phyloP scores from a whole-genome alignment of 2,797 vertebrate genomes.

The Cryptoprocta ferox region DNA sequence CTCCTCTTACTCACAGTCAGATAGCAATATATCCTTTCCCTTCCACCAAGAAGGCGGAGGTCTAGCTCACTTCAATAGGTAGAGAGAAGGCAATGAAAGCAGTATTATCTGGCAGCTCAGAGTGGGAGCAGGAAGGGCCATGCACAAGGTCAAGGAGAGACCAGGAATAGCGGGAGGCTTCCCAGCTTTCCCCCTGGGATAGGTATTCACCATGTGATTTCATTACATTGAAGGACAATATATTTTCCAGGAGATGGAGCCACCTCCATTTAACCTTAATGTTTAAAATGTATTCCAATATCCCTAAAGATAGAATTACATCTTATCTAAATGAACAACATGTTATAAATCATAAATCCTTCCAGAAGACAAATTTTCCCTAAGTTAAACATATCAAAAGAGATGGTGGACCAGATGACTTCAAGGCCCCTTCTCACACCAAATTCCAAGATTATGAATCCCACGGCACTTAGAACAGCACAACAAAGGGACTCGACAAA shows the following conservation, averaged over 20 bases:
- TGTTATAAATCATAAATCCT: neutral
- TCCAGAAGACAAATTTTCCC: neutral
- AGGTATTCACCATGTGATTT: neutral
- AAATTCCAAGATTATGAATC: neutral
- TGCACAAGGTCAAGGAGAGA: neutral
- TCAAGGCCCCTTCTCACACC: neutral
- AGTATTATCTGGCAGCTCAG: neutral
- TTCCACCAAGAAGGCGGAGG: neutral
- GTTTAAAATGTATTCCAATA: neutral
- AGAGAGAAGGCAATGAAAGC: neutral
- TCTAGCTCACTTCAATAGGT: neutral
- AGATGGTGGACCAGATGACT: neutral
- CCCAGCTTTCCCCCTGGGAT: neutral
- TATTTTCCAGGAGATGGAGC: neutral
- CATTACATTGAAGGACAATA: neutral
- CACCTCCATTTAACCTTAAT: neutral
- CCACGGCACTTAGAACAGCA: neutral
- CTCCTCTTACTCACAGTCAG: neutral
- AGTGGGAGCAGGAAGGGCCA: neutral
- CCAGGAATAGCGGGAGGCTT: neutral
- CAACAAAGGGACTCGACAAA: neutral
- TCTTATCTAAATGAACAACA: neutral
- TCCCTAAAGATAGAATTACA: conserved; percentile 1
- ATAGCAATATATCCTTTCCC: neutral
- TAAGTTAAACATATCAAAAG: conserved; percentile 9